These are phyloP conservation scores for Cliona cf. orientalis DNA, from an alignment of 37 sponge, comb jelly and placozoan species.

Conservation along the genomic window DNA sequence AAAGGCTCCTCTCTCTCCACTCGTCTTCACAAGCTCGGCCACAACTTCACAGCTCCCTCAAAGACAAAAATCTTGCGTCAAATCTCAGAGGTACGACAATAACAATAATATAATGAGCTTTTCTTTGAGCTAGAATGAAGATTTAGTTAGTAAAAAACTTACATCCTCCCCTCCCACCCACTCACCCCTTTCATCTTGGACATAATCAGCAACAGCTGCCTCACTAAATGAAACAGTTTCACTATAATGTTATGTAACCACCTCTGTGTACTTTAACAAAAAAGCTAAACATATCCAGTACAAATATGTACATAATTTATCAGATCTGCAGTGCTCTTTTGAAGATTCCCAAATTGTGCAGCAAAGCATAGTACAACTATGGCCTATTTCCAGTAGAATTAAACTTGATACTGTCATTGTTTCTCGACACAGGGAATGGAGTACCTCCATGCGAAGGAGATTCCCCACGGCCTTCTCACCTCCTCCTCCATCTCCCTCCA, in stretches of 20 bases:
- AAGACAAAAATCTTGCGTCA: slow-evolving; percentile 60
- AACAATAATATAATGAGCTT: not conserved
- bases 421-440: slow-evolving; percentile 63
- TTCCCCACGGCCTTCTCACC: slow-evolving; percentile 55
- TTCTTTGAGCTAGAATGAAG: too few relatives aligned
- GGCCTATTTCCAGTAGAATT: not conserved
- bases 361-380: too few relatives aligned
- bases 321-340: not conserved
- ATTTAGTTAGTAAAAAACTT: too few relatives aligned
- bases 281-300: too few relatives aligned
- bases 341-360: too few relatives aligned
- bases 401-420: not conserved
- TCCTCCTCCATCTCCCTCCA: slow-evolving; percentile 55
- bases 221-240: too few relatives aligned
- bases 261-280: too few relatives aligned
- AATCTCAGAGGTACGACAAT: slow-evolving; percentile 51
- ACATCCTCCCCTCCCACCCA: too few relatives aligned
- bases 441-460: slow-evolving; percentile 64
- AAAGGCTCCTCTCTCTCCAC: slow-evolving; percentile 51
- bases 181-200: too few relatives aligned
- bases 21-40: slow-evolving; percentile 43
- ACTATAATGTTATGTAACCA: too few relatives aligned
- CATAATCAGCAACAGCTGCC: too few relatives aligned
- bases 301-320: too few relatives aligned
- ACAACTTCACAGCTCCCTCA: slow-evolving; percentile 40